These are phyloP conservation scores for Cottoperca gobio DNA, from an alignment of 2,797 vertebrate species.

Conservation along the genomic window DNA sequence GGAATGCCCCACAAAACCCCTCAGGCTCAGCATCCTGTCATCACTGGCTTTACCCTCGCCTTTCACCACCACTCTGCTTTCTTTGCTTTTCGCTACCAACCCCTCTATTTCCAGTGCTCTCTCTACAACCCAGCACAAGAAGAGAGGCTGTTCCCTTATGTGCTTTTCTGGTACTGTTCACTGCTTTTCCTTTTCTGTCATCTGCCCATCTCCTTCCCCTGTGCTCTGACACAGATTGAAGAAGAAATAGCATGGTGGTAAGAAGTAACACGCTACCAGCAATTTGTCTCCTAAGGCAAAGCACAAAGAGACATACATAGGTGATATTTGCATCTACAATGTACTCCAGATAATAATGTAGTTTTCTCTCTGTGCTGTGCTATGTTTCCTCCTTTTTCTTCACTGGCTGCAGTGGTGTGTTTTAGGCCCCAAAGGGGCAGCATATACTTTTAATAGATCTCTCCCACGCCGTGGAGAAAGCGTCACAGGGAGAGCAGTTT, in stretches of 20 bases:
- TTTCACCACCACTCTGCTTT: conserved; percentile 33
- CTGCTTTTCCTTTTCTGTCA: conserved; percentile 40
- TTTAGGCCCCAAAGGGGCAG: conserved; percentile 66
- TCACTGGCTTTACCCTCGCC: conserved; percentile 21
- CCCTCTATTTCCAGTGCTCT: conserved; percentile 3
- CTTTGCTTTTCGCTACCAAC: conserved; percentile 13
- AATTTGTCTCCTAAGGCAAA: conserved; percentile 31
- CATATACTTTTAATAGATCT: conserved; percentile 64
- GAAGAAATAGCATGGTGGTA: conserved; percentile 46
- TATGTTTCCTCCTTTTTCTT: conserved; percentile 39
- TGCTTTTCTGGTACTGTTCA: conserved; percentile 36
- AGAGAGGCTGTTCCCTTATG: conserved; percentile 17
- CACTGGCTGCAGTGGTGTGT: conserved; percentile 54
- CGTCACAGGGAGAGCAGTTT: conserved; percentile 58
- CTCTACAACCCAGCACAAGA: conserved; percentile 7
- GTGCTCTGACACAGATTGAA: conserved; percentile 67
- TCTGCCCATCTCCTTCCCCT: conserved; percentile 50
- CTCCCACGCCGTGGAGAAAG: conserved; percentile 51
- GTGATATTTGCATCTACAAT: conserved; percentile 40
- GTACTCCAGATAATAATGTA: conserved; percentile 25
- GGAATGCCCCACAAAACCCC: conserved; percentile 38
- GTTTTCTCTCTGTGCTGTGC: conserved; percentile 23
- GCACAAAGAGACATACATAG: conserved; percentile 27
- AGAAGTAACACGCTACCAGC: conserved; percentile 28
- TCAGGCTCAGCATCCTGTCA: conserved; percentile 58